phyloP scores from a whole-genome alignment of 2,888 invertebrate genomes.

The Eilema griseolum region DNA sequence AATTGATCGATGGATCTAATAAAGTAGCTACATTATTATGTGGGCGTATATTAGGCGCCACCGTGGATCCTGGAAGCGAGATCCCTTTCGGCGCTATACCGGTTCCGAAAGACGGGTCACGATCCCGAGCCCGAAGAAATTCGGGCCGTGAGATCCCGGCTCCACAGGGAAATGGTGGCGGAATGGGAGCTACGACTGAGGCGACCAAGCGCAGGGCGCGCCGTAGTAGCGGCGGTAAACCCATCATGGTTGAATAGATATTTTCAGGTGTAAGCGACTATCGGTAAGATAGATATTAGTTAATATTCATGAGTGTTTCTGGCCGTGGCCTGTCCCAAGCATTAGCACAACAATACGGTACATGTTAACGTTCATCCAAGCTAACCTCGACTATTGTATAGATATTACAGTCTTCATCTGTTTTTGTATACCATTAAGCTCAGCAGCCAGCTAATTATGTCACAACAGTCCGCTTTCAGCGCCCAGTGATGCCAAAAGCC shows the following conservation, averaged over 20 bases:
- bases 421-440: conserved; percentile 59
- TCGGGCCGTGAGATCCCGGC: too few relatives aligned
- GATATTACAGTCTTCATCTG: conserved; percentile 67
- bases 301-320: conserved; percentile 82
- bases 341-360: conserved; percentile 80
- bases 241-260: conserved; percentile 65
- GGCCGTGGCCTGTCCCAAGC: conserved; percentile 66
- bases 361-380: conserved; percentile 67
- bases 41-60: too few relatives aligned
- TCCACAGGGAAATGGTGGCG: too few relatives aligned
- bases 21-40: too few relatives aligned
- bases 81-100: too few relatives aligned
- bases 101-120: too few relatives aligned
- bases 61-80: too few relatives aligned
- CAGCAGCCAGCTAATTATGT: conserved; percentile 10
- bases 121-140: too few relatives aligned
- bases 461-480: conserved; percentile 3
- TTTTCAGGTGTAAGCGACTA: conserved; percentile 68
- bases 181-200: too few relatives aligned
- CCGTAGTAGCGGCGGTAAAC: too few relatives aligned
- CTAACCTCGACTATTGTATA: conserved; percentile 73
- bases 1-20: neutral
- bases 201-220: too few relatives aligned
- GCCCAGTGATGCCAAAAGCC: neutral
- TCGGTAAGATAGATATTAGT: conserved; percentile 75